Conservation (phyloP, 2,797 vertebrate genomes). For the Microcaecilia unicolor region DNA sequence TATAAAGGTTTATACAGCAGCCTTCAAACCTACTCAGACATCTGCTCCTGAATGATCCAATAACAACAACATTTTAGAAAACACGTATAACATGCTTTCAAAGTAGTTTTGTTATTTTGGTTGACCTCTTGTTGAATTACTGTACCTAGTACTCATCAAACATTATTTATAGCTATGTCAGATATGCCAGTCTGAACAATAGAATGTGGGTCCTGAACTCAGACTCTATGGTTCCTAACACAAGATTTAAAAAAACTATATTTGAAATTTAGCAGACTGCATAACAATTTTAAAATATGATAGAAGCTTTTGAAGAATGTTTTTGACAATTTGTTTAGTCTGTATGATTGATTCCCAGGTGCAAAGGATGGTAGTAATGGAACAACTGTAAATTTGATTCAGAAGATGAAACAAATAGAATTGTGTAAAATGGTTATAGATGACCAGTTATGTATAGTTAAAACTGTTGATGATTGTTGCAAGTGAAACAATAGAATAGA, state of each 20-base stretch:
- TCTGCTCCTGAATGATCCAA: background rate
- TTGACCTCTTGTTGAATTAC: background rate
- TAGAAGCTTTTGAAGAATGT: constrained; percentile 1
- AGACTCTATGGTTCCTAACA: background rate
- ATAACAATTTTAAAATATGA: constrained; percentile 7
- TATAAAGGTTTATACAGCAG: too few species aligned
- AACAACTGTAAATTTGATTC: constrained; percentile 13
- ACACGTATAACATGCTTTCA: background rate
- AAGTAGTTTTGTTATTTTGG: background rate
- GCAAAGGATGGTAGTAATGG: constrained; percentile 12
- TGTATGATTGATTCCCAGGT: constrained; percentile 28
- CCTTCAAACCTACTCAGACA: too few species aligned
- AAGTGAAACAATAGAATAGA: too few species aligned
- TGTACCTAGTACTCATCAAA: background rate
- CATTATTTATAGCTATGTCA: background rate
- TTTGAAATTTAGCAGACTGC: background rate
- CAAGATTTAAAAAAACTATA: constrained; percentile 1
- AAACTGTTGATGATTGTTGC: too few species aligned
- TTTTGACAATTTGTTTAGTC: constrained; percentile 6
- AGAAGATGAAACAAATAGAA: constrained; percentile 19
- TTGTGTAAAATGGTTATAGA: too few species aligned
- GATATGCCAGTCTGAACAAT: background rate
- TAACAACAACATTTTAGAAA: background rate
- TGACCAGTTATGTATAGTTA: too few species aligned
- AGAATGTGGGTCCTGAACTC: background rate